Conservation (phyloP, 2,888 invertebrate species). For the Diarsia brunnea region DNA sequence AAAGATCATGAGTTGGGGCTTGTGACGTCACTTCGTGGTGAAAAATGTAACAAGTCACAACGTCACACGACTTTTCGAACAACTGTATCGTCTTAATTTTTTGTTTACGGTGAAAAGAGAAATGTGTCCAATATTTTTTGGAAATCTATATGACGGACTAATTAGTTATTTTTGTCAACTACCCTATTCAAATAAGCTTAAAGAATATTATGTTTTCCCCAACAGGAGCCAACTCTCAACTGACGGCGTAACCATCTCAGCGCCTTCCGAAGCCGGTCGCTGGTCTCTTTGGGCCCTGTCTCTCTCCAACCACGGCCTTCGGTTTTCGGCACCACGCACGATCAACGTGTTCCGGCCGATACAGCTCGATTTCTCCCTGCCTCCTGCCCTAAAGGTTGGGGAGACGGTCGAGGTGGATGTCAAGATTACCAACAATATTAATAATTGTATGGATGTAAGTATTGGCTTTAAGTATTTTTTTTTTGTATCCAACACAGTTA, state of each 20-base stretch:
- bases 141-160: too few relatives aligned
- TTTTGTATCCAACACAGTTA: too few relatives aligned
- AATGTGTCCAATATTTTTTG: too few relatives aligned
- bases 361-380: conserved; percentile 91
- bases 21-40: too few relatives aligned
- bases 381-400: conserved; percentile 91
- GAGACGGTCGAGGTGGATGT: conserved; percentile 93
- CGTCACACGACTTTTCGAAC: too few relatives aligned
- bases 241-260: conserved; percentile 90
- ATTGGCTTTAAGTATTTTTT: neutral
- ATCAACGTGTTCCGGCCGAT: conserved; percentile 92
- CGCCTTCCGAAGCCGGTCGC: conserved; percentile 92
- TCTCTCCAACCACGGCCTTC: conserved; percentile 87
- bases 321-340: conserved; percentile 91
- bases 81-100: too few relatives aligned
- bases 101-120: too few relatives aligned
- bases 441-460: conserved; percentile 93
- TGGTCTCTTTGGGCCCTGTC: conserved; percentile 92
- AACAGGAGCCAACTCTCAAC: conserved; percentile 90
- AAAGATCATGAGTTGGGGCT: too few relatives aligned
- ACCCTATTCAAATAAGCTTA: too few relatives aligned
- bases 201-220: conserved; percentile 30
- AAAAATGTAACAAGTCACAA: too few relatives aligned
- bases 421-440: conserved; percentile 92
- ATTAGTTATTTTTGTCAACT: too few relatives aligned